Evolutionary conservation across 2,797 vertebrate genomes (phyloP), one percentile per base, ranked within the genome.

Genomic region (Chloroceryle amazona): DNA sequence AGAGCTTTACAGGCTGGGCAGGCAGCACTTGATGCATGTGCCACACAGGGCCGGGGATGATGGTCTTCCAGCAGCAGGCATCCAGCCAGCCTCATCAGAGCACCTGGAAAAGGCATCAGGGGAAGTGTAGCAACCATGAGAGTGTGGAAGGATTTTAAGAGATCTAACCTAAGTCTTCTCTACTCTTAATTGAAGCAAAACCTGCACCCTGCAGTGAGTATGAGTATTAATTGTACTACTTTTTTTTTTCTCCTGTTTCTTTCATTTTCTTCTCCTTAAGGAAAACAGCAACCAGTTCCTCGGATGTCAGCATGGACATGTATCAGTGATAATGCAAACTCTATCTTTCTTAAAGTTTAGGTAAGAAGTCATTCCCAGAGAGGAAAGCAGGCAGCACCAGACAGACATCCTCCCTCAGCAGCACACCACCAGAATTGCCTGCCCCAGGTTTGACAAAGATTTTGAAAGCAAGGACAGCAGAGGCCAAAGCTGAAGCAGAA

Each of bases 31-130:
- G 42, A 33, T 78, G 52, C 37, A 33, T 28, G 16, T 23, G 62
- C 18, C 37, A 37, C 0, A 0, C 42, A 10, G 14, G 35, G 44
- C 55, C 28, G 52, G 54, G 33, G 42, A 13, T 6, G 26, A 22
- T 10, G 17, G 9, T 37, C 46, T 57, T 55, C 54, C 37, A 33
- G 33, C 13, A 81, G 44, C 16, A n/a, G 17, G 22, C 4, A 0
- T 8, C 51, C 1, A 1, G 5, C 7, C 1, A 0, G 39, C 41
- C 37, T 26, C 29, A 29, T 1, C 1, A 6, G 33, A 57, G 42
- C 49, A 33, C 33, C 22, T 1, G 4, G 20, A 12, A 52, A 15
- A 35, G 19, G 8, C 1, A 2, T 10, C 23, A 81, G 52, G 18
- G 37, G 26, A 68, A 85, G 29, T 4, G 33, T 33, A 91, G 41